A percentile compares a stretch with the other conserved stretches of the same genome.
Evolutionary conservation across 2,113 vertebrate genomes (phyloP).

Genomic region (Cavia aperea): DNA sequence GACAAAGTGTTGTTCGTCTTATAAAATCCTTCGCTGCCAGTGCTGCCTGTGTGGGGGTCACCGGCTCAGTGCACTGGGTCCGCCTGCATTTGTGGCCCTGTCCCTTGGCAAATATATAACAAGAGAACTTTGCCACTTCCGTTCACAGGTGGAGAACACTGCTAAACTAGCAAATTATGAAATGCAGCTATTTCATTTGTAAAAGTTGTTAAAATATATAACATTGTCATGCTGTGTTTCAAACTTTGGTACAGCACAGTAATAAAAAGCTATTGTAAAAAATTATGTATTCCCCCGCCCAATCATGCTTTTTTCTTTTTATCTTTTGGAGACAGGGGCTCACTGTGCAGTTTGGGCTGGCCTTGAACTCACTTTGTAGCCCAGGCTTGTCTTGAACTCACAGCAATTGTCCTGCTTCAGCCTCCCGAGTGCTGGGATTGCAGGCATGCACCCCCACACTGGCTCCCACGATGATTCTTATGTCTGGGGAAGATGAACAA

Average conservation of each 20-base stretch:
- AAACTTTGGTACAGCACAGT: neutral
- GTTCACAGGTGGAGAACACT: neutral
- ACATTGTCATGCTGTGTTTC: neutral
- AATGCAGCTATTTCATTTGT: neutral
- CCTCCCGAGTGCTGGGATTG: too few relatives aligned
- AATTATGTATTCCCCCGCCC: too few relatives aligned
- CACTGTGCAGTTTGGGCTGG: too few relatives aligned
- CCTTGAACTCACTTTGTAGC: too few relatives aligned
- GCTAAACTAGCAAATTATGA: neutral
- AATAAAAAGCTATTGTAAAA: neutral
- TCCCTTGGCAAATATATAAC: neutral
- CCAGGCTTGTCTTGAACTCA: too few relatives aligned
- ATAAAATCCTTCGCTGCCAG: neutral
- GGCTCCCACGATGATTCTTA: neutral
- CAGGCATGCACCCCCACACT: too few relatives aligned
- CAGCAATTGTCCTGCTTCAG: too few relatives aligned
- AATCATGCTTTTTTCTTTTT: too few relatives aligned
- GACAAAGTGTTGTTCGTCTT: neutral
- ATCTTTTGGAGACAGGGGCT: too few relatives aligned
- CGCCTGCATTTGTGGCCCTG: neutral
- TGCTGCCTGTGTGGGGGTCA: accelerated
- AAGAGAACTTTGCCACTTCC: neutral
- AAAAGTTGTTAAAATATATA: neutral
- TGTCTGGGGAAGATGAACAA: neutral
- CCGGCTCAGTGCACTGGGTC: neutral